Evolutionary conservation across 2,113 vertebrate species (phyloP).

Genomic region (Mesembrinibis cayennensis): DNA sequence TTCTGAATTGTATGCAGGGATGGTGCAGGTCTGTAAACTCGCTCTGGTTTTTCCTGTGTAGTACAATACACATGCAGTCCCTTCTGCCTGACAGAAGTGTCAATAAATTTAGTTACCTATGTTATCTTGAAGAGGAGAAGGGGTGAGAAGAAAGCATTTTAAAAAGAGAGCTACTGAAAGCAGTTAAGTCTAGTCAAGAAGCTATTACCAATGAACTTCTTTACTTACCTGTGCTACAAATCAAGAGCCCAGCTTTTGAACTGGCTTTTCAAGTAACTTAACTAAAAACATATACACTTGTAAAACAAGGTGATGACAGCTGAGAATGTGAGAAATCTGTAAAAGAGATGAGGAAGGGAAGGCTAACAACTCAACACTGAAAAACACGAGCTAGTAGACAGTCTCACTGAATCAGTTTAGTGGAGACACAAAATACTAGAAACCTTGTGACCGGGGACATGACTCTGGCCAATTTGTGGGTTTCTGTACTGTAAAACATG

Average conservation of each 20-base stretch:
- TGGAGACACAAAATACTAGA: background rate
- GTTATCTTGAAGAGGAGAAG: background rate
- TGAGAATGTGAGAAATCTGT: background rate
- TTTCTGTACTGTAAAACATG: background rate
- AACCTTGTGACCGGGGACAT: background rate
- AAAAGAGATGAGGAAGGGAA: background rate
- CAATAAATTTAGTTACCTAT: background rate
- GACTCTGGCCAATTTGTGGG: background rate
- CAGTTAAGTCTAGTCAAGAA: background rate
- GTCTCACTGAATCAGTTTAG: background rate
- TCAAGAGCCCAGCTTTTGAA: background rate
- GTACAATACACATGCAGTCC: background rate
- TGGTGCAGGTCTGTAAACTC: background rate
- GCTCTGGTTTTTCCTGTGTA: background rate
- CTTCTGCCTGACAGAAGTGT: background rate
- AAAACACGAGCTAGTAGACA: accelerated
- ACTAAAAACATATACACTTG: background rate
- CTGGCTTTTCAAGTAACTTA: background rate
- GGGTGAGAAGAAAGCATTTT: background rate
- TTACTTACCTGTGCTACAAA: background rate
- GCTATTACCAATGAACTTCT: background rate
- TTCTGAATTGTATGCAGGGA: background rate
- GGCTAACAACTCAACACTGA: background rate
- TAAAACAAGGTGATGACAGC: background rate
- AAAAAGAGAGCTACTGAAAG: background rate